Evolutionary conservation across 2,113 vertebrate genomes (phyloP).

Genomic region (Numenius arquata): DNA sequence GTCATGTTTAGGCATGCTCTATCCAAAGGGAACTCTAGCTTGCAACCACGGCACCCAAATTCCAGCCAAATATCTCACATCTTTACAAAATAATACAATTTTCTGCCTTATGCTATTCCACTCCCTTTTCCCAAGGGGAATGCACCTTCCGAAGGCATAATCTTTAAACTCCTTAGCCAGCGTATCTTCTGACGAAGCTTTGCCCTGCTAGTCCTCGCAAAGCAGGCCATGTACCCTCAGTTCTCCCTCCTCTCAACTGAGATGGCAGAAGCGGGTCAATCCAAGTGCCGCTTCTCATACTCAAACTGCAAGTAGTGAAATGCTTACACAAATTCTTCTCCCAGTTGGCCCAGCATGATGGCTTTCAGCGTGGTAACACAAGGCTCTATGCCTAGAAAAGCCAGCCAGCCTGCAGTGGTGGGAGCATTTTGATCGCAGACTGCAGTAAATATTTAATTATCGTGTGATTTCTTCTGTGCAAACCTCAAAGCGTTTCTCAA

Average conservation of each 20-base stretch:
- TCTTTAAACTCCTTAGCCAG: neutral
- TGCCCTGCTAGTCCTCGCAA: neutral
- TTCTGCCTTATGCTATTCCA: neutral
- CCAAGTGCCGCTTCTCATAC: neutral
- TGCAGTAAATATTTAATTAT: slow-evolving; percentile 52
- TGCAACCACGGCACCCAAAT: neutral
- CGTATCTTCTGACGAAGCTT: neutral
- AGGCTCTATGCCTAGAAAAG: neutral
- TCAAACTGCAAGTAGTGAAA: neutral
- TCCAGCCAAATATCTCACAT: neutral
- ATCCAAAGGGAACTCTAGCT: neutral
- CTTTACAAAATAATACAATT: neutral
- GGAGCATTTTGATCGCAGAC: neutral
- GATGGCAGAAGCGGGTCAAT: neutral
- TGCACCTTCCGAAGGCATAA: neutral
- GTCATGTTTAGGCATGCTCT: neutral
- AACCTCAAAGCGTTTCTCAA: slow-evolving; percentile 31
- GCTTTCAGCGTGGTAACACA: neutral
- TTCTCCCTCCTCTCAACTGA: neutral
- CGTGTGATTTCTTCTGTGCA: neutral
- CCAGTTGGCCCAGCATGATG: neutral
- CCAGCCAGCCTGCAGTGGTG: neutral
- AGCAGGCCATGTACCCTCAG: neutral
- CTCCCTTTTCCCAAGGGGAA: neutral
- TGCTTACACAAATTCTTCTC: neutral